A percentile compares a stretch with the other conserved stretches of the same genome.
Evolutionary conservation across 2,797 vertebrate species (phyloP).

Genomic region (Eulemur mongoz): DNA sequence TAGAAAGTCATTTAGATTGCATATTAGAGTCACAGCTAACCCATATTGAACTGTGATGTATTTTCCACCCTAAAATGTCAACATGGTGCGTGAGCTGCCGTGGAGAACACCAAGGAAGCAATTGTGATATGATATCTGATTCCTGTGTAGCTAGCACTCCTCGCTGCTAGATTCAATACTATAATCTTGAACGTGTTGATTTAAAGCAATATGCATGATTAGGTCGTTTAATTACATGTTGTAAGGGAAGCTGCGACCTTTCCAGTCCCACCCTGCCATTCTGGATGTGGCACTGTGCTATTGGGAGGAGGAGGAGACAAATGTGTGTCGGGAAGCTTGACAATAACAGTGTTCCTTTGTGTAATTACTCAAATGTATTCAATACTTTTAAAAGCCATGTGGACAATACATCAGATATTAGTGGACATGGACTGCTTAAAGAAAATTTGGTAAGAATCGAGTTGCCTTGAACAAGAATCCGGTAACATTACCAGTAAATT

Average conservation of each 20-base stretch:
- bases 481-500: background rate
- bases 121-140: background rate
- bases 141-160: background rate
- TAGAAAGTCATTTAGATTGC: conserved; percentile 59
- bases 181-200: conserved; percentile 66
- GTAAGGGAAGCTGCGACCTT: conserved; percentile 74
- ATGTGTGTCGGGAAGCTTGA: background rate
- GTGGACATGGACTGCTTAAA: background rate
- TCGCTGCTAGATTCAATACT: conserved; percentile 47
- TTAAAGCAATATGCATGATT: conserved; percentile 66
- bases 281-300: conserved; percentile 16
- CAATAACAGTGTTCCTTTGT: background rate
- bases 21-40: conserved; percentile 32
- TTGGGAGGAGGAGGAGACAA: conserved; percentile 17
- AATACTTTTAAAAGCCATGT: background rate
- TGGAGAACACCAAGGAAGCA: conserved; percentile 4
- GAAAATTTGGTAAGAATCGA: background rate
- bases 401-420: background rate
- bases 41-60: background rate
- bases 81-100: conserved; percentile 49
- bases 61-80: conserved; percentile 60
- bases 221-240: conserved; percentile 70
- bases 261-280: conserved; percentile 50
- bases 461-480: background rate
- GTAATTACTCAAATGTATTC: conserved; percentile 5